These are phyloP conservation scores for Psittacula derbiana DNA, from an alignment of 2,797 vertebrate species.

Conservation along the genomic window DNA sequence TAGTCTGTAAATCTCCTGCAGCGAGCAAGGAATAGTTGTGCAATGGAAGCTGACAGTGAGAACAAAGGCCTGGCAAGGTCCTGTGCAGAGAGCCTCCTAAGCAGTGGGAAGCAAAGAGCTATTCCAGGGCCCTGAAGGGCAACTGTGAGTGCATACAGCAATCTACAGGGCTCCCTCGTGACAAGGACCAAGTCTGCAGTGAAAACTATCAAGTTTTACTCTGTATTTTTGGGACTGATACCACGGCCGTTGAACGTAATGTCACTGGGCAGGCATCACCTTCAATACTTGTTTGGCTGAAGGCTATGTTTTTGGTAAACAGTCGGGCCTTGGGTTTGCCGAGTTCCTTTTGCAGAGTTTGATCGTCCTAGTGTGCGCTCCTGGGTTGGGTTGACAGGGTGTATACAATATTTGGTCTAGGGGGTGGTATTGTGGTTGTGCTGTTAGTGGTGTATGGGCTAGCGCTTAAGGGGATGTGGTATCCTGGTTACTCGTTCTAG, in stretches of 20 bases:
- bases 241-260: accelerated
- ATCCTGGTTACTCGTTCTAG: background rate
- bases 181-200: no score
- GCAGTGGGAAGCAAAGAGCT: background rate
- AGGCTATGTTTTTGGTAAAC: conserved; percentile 81
- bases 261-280: conserved; percentile 76
- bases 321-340: conserved; percentile 72
- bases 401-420: no score
- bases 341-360: conserved; percentile 73
- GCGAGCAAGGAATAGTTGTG: background rate
- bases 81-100: background rate
- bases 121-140: background rate
- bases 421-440: no score
- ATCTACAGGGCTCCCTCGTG: background rate
- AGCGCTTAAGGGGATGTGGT: no score
- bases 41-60: background rate
- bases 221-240: background rate
- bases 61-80: background rate
- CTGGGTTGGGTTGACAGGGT: no score
- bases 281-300: conserved; percentile 5
- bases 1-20: background rate
- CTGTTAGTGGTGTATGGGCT: no score
- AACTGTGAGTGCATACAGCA: background rate
- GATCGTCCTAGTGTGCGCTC: conserved; percentile 26
- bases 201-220: background rate